Evolutionary conservation across 1,140 invertebrate genomes (phyloP).

Genomic region (Sweltsa coloradensis): DNA sequence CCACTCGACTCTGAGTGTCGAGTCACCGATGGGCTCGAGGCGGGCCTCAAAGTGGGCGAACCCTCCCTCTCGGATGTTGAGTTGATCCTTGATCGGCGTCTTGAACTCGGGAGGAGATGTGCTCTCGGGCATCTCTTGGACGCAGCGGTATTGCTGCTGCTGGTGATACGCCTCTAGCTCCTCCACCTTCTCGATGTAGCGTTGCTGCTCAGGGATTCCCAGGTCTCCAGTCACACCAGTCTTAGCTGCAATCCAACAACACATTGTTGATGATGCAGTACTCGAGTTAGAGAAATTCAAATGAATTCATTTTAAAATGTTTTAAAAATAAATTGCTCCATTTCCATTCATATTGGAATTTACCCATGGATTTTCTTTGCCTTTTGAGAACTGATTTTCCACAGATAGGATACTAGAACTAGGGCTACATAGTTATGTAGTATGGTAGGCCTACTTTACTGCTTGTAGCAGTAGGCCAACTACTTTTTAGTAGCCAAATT

Average conservation of each 20-base stretch:
- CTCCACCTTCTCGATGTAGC: slow-evolving; percentile 86
- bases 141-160: slow-evolving; percentile 56
- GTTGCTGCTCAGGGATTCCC: slow-evolving; percentile 82
- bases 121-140: slow-evolving; percentile 64
- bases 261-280: too few relatives aligned
- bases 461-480: too few relatives aligned
- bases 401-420: too few relatives aligned
- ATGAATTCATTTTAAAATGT: too few relatives aligned
- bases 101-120: slow-evolving; percentile 79
- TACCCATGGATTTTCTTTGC: too few relatives aligned
- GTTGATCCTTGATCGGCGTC: slow-evolving; percentile 81
- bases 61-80: slow-evolving; percentile 79
- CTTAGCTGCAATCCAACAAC: slow-evolving; percentile 38
- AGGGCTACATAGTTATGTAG: too few relatives aligned
- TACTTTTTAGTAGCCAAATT: too few relatives aligned
- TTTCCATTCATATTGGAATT: too few relatives aligned
- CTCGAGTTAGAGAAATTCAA: too few relatives aligned
- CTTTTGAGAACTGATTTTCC: too few relatives aligned
- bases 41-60: slow-evolving; percentile 94
- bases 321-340: too few relatives aligned
- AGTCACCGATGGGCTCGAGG: slow-evolving; percentile 85
- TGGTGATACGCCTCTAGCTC: slow-evolving; percentile 83
- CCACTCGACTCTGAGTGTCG: slow-evolving; percentile 88
- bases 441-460: too few relatives aligned
- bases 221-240: slow-evolving; percentile 73